A percentile compares a stretch with the other conserved stretches of the same genome.
Evolutionary conservation across 2,113 vertebrate genomes (phyloP).

Genomic region (Eurystomus gularis): DNA sequence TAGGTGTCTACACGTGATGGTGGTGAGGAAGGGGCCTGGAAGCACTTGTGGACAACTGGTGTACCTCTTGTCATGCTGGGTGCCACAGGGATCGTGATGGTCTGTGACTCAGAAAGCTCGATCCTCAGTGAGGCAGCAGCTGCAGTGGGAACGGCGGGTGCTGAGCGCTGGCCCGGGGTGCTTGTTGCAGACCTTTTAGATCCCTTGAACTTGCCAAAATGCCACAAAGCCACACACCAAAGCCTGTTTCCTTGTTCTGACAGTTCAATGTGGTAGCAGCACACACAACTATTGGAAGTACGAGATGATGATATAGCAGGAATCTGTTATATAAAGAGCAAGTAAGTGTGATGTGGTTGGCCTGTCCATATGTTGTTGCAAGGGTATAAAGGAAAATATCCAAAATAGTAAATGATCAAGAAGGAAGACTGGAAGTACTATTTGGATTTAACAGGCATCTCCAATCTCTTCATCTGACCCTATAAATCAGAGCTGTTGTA

Average conservation of each 20-base stretch:
- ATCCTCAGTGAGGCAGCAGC: neutral
- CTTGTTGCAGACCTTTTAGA: neutral
- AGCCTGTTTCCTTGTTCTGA: neutral
- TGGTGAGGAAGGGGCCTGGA: neutral
- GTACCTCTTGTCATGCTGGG: fast-evolving
- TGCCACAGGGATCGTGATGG: fast-evolving
- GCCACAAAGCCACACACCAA: neutral
- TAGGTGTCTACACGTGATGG: neutral
- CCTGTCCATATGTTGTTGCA: neutral
- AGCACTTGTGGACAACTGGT: neutral
- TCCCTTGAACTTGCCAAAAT: neutral
- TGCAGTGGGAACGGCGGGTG: neutral
- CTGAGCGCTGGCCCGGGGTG: neutral
- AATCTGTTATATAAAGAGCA: neutral
- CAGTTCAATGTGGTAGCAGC: neutral
- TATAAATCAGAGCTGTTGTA: neutral
- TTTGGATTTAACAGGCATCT: neutral
- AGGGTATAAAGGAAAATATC: neutral
- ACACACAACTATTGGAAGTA: neutral
- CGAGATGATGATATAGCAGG: neutral
- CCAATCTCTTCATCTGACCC: neutral
- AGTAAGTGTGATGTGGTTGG: neutral
- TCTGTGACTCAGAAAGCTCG: neutral
- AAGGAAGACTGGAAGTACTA: neutral
- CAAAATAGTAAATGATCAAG: neutral